Evolutionary conservation across 2,888 invertebrate species (phyloP), one percentile per base, ranked within the genome.

Genomic region (Netelia inedita): DNA sequence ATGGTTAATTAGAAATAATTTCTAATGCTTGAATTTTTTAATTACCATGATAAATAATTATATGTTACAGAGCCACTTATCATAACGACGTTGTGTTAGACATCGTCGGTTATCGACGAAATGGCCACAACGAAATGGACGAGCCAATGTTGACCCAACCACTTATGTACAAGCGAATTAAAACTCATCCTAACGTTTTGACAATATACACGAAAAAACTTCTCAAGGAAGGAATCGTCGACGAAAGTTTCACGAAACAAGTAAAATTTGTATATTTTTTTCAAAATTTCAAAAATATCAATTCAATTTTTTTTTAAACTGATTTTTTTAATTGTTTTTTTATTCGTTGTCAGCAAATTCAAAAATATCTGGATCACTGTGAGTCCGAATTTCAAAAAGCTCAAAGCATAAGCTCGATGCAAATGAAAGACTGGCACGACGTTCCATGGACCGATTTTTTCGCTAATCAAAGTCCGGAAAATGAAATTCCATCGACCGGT

Each of bases 61-160:
- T 5, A n/a, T n/a, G n/a, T n/a, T 21, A 8, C 83, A 96, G 98
- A 89, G 96, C 97, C 87, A 96, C 95, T 75, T 98, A 97, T 95
- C 97, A 97, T 93, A 98, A 97, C 93, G 98, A 98, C 94, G 96
- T 97, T 74, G 96, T 98, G 23, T 95, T 98, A 86, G 98, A 98
- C 94, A 94, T 98, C 90, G 97, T 97, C 86, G 95, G 96, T 91
- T 97, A 98, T 93, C 97, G 98, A 91, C 94, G 95, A 80, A 96
- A 96, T 93, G 98, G 98, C 0, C 98, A 99, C 95, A 98, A 98
- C 92, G 98, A 98, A 94, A 96, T 97, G 92, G 98, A 98, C 94
- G 98, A 99, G 94, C 98, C 98, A 0, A 98, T 97, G 97, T 97
- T 98, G 94, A 99, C 98, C 2, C 98, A 98, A 94, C 98, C 98